These are phyloP conservation scores for Matsumurasca onukii DNA, from an alignment of 1,140 invertebrate genomes.

Conservation along the genomic window DNA sequence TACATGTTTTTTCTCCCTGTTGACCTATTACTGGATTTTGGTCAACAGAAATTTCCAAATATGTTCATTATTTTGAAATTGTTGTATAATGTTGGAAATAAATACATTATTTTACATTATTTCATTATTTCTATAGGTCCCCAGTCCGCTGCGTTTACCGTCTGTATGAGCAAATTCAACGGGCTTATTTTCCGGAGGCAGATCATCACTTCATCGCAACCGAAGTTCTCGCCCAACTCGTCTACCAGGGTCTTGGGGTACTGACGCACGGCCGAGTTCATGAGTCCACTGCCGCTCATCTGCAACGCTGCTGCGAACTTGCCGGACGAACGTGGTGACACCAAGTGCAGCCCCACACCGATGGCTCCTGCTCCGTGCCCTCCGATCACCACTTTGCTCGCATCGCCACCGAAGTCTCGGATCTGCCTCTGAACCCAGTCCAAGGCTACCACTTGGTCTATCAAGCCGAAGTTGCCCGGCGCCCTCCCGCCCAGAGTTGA, in stretches of 20 bases:
- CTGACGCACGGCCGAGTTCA: slow-evolving; percentile 56
- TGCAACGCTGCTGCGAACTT: slow-evolving; percentile 65
- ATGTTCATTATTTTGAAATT: no score
- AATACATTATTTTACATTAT: no score
- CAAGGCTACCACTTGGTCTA: slow-evolving; percentile 87
- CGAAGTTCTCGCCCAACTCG: slow-evolving; percentile 60
- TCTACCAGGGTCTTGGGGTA: slow-evolving; percentile 56
- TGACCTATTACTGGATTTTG: no score
- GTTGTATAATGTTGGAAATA: no score
- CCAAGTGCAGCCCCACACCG: slow-evolving; percentile 69
- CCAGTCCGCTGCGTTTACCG: slow-evolving; percentile 64
- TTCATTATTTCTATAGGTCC: slow-evolving; percentile 75
- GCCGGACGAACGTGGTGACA: slow-evolving; percentile 59
- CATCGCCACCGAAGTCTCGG: slow-evolving; percentile 80
- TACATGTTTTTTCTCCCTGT: no score
- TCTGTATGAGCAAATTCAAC: slow-evolving; percentile 58
- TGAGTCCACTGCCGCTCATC: slow-evolving; percentile 72
- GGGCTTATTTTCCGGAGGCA: slow-evolving; percentile 63
- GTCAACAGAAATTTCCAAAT: no score
- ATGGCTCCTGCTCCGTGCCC: slow-evolving; percentile 81
- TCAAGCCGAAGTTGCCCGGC: slow-evolving; percentile 87
- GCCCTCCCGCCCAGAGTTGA: slow-evolving; percentile 77
- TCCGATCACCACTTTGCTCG: slow-evolving; percentile 80
- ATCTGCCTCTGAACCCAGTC: slow-evolving; percentile 87
- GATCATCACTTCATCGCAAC: slow-evolving; percentile 63